Evolutionary conservation across 2,113 vertebrate species (phyloP).

Genomic region (Thinocorus orbignyianus): DNA sequence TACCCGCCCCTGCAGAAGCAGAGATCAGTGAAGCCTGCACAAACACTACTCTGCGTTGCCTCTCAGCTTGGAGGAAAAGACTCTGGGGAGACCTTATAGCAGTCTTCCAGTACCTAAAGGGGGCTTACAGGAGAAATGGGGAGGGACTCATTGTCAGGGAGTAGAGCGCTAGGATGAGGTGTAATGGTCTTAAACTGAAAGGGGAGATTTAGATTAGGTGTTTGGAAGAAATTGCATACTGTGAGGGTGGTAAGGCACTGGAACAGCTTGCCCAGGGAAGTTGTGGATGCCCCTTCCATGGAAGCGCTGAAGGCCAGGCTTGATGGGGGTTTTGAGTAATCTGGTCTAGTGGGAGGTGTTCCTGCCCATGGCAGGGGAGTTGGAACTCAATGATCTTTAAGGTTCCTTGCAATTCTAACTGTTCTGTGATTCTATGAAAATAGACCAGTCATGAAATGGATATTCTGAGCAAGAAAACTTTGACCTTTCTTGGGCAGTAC

Average conservation of each 20-base stretch:
- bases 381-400: neutral
- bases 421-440: neutral
- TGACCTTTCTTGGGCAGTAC: neutral
- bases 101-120: neutral
- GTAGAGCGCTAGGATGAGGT: neutral
- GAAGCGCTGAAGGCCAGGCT: neutral
- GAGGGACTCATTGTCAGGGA: neutral
- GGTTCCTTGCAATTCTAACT: neutral
- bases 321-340: neutral
- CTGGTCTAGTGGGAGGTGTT: neutral
- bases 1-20: neutral
- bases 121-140: neutral
- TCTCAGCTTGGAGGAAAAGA: neutral
- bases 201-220: neutral
- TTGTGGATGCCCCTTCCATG: neutral
- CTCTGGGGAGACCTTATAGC: neutral
- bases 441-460: neutral
- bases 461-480: neutral
- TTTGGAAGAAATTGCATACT: neutral
- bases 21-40: neutral
- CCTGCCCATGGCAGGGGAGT: neutral
- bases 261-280: neutral
- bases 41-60: neutral
- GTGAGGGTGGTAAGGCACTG: neutral
- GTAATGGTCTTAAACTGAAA: neutral